These are phyloP conservation scores for Spilosoma lubricipeda DNA, from an alignment of 2,888 invertebrate genomes.

Conservation along the genomic window DNA sequence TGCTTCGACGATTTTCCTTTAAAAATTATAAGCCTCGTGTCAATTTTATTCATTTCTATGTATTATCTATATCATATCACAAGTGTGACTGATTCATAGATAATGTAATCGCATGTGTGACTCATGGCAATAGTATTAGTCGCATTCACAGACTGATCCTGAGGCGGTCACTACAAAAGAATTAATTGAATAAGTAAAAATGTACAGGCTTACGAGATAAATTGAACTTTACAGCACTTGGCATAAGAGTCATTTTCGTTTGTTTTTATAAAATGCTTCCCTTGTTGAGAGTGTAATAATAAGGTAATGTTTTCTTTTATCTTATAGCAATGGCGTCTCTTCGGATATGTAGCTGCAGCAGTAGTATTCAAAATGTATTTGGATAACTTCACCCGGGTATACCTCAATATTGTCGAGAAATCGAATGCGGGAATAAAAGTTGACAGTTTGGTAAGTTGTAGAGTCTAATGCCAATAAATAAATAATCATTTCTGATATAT, in stretches of 20 bases:
- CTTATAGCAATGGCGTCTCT: conserved; percentile 92
- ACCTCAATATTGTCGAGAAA: conserved; percentile 89
- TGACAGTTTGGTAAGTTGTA: conserved; percentile 77
- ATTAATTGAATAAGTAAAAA: background rate
- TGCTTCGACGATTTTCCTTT: too few relatives aligned
- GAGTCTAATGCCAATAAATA: too few relatives aligned
- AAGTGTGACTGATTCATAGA: background rate
- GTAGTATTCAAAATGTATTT: conserved; percentile 89
- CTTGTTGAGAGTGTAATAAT: background rate
- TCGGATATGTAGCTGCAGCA: conserved; percentile 91
- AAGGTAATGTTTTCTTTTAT: conserved; percentile 8
- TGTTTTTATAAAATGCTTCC: background rate
- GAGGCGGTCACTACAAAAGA: background rate
- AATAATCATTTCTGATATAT: too few relatives aligned
- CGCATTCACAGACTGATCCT: background rate
- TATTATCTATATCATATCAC: background rate
- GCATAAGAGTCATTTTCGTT: background rate
- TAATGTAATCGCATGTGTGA: background rate
- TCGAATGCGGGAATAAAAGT: conserved; percentile 85
- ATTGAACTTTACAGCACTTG: background rate
- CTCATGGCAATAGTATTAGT: background rate
- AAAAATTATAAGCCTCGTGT: background rate
- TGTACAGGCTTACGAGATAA: background rate
- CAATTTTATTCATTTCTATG: background rate
- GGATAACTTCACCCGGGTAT: conserved; percentile 87